These are phyloP conservation scores for Drosophila bocki DNA, from an alignment of 1,140 invertebrate species.

Conservation along the genomic window DNA sequence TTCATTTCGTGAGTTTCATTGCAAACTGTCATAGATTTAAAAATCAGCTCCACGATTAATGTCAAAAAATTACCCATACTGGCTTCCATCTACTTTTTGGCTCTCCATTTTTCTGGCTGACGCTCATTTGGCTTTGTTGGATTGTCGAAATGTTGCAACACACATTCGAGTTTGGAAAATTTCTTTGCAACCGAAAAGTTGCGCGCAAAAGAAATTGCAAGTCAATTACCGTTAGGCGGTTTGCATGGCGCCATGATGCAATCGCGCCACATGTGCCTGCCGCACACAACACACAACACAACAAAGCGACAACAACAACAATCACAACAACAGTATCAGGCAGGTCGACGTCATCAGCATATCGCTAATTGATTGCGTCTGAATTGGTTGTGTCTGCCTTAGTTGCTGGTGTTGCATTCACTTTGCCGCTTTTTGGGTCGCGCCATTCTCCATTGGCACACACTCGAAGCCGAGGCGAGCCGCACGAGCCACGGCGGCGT, in stretches of 20 bases:
- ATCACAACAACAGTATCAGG: slow-evolving; percentile 1
- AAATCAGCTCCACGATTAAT: slow-evolving; percentile 53
- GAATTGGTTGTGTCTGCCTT: slow-evolving; percentile 30
- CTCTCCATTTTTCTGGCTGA: slow-evolving; percentile 28
- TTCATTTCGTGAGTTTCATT: not conserved
- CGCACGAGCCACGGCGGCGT: slow-evolving; percentile 16
- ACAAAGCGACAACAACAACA: slow-evolving; percentile 13
- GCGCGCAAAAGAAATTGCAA: slow-evolving; percentile 79
- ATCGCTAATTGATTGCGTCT: slow-evolving; percentile 80
- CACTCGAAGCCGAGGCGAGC: slow-evolving; percentile 14
- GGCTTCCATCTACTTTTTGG: slow-evolving; percentile 5
- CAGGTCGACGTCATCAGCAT: slow-evolving; percentile 58
- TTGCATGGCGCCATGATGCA: slow-evolving; percentile 78
- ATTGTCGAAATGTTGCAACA: slow-evolving; percentile 70
- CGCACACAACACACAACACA: slow-evolving; percentile 18
- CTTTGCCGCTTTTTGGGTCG: slow-evolving; percentile 71
- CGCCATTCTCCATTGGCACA: slow-evolving; percentile 71
- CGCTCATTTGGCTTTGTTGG: slow-evolving; percentile 38
- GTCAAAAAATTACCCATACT: slow-evolving; percentile 47
- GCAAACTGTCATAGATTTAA: slow-evolving; percentile 30
- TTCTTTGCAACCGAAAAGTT: slow-evolving; percentile 76
- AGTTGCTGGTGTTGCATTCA: slow-evolving; percentile 67
- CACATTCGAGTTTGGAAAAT: slow-evolving; percentile 62
- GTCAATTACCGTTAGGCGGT: slow-evolving; percentile 78
- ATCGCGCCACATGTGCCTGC: slow-evolving; percentile 76